A percentile compares a stretch with the other conserved stretches of the same genome.
These are phyloP conservation scores for Cryptocephalus moraei DNA, from an alignment of 2,888 invertebrate genomes.

Conservation along the genomic window DNA sequence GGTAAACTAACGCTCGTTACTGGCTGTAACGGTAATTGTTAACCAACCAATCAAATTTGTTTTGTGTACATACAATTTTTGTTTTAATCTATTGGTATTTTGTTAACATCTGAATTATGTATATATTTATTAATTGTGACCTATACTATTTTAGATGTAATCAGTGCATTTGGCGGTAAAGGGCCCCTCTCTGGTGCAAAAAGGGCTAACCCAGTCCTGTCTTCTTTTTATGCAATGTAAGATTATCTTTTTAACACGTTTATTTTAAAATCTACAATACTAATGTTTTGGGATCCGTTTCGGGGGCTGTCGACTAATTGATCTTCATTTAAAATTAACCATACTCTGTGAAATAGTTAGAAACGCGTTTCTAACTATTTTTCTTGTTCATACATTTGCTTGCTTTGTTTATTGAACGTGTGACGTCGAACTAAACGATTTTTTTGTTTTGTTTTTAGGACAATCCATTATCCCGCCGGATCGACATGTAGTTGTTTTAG, in stretches of 20 bases:
- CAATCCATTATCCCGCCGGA: conserved; percentile 34
- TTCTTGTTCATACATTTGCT: not conserved
- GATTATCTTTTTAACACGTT: conserved; percentile 28
- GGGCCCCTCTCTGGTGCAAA: conserved; percentile 38
- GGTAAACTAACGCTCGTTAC: too few relatives aligned
- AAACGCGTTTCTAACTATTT: too few relatives aligned
- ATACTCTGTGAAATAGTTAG: too few relatives aligned
- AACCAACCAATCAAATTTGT: not conserved
- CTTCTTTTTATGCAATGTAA: conserved; percentile 36
- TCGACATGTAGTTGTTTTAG: conserved; percentile 31
- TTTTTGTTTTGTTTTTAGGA: conserved; percentile 29
- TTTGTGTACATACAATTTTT: conserved; percentile 4
- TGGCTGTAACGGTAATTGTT: too few relatives aligned
- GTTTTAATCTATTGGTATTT: conserved; percentile 1
- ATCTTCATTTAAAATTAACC: not conserved
- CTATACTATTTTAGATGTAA: conserved; percentile 64
- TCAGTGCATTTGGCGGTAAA: conserved; percentile 82
- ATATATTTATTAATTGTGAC: conserved; percentile 19
- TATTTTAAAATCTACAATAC: conserved; percentile 19
- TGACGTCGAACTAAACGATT: not conserved
- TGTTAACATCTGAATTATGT: conserved; percentile 10
- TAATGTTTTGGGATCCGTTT: conserved; percentile 14
- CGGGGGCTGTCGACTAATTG: not conserved
- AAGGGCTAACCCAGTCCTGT: conserved; percentile 37
- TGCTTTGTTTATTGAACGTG: not conserved